Conservation (phyloP, 92 coral and sea anemone species). For the Heliopora coerulea region DNA sequence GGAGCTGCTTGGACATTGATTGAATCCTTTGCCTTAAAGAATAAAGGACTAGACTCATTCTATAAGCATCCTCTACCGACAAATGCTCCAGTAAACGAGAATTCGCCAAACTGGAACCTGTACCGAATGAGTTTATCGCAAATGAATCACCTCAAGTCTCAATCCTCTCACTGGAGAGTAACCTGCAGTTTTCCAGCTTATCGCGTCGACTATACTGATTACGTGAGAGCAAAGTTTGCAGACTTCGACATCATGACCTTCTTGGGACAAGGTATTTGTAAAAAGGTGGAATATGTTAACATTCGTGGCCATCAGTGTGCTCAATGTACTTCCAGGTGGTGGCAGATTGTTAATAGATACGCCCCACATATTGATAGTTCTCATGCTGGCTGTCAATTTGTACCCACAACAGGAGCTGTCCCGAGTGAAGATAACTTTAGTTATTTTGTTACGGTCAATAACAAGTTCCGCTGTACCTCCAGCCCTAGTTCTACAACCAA, state of each 20-base stretch:
- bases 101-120: slow-evolving; percentile 51
- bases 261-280: slow-evolving; percentile 40
- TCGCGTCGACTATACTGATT: slow-evolving; percentile 58
- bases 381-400: slow-evolving; percentile 7
- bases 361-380: slow-evolving; percentile 8
- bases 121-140: slow-evolving; percentile 56
- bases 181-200: slow-evolving; percentile 60
- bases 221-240: slow-evolving; percentile 61
- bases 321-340: slow-evolving; percentile 10
- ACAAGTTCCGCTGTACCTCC: slow-evolving; percentile 21
- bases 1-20: slow-evolving; percentile 71
- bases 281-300: slow-evolving; percentile 52
- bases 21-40: slow-evolving; percentile 49
- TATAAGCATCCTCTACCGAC: not conserved
- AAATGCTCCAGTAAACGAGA: slow-evolving; percentile 1
- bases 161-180: slow-evolving; percentile 72
- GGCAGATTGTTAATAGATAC: not conserved
- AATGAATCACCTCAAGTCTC: slow-evolving; percentile 53
- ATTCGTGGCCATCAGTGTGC: slow-evolving; percentile 33
- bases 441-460: not conserved
- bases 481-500: not conserved
- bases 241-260: slow-evolving; percentile 50
- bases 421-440: slow-evolving; percentile 10
- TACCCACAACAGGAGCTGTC: slow-evolving; percentile 15
- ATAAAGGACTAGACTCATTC: slow-evolving; percentile 21